Conservation (phyloP, 2,888 invertebrate genomes). For the Luperina nickerlii region DNA sequence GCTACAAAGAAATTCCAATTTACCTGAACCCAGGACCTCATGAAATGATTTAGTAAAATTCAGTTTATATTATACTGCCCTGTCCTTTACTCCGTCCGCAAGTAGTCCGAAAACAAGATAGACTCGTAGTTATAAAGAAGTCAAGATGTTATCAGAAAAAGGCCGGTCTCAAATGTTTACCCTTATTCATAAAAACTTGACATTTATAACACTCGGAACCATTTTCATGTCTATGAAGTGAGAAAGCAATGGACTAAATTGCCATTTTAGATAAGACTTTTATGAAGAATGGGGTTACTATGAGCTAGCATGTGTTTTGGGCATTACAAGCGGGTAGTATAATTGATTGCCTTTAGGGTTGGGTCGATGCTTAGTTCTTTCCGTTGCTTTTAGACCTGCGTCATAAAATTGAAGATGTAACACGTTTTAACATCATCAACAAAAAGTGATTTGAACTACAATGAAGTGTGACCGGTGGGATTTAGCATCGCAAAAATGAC, state of each 20-base stretch:
- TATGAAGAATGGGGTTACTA: conserved; percentile 3
- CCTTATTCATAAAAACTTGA: conserved; percentile 25
- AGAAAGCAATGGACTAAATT: conserved; percentile 22
- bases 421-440: background rate
- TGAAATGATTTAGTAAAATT: background rate
- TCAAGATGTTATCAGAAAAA: conserved; percentile 25
- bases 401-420: background rate
- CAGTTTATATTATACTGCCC: background rate
- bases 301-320: conserved; percentile 16
- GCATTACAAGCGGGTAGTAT: conserved; percentile 16
- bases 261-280: conserved; percentile 20
- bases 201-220: conserved; percentile 39
- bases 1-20: background rate
- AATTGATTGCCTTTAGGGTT: background rate
- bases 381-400: background rate
- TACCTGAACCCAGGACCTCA: background rate
- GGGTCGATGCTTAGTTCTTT: background rate
- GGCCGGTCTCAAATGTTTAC: conserved; percentile 9
- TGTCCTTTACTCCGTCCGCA: background rate
- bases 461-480: background rate
- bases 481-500: background rate
- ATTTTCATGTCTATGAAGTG: conserved; percentile 23
- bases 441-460: background rate
- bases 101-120: background rate
- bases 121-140: conserved; percentile 11